Conservation (phyloP, 37 sponge, comb jelly and placozoan genomes). For the Oscarella lobularis region DNA sequence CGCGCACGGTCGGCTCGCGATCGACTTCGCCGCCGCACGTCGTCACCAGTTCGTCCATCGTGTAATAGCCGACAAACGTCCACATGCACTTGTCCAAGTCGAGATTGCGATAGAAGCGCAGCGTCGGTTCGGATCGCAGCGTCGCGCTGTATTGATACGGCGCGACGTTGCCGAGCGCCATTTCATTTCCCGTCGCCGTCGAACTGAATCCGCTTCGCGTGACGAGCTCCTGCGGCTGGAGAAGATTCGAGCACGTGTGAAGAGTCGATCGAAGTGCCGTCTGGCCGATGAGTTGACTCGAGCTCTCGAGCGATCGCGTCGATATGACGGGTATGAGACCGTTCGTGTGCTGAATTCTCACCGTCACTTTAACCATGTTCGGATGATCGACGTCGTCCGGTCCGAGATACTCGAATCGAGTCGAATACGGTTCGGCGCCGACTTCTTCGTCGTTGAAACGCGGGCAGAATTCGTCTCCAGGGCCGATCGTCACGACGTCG, state of each 20-base stretch:
- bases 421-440: neutral
- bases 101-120: neutral
- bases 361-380: neutral
- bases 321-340: neutral
- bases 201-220: neutral
- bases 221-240: neutral
- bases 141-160: neutral
- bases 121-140: neutral
- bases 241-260: neutral
- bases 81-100: slow-evolving; percentile 2
- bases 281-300: neutral
- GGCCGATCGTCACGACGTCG: neutral
- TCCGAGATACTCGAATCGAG: neutral
- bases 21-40: neutral
- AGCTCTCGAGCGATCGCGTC: neutral
- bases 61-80: neutral
- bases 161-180: neutral
- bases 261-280: neutral
- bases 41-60: neutral
- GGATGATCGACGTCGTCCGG: neutral
- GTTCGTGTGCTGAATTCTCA: neutral
- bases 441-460: neutral
- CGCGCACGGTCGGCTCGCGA: neutral
- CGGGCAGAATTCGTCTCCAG: neutral
- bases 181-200: neutral